Evolutionary conservation across 2,113 vertebrate genomes (phyloP).

Genomic region (Polypterus bichir): DNA sequence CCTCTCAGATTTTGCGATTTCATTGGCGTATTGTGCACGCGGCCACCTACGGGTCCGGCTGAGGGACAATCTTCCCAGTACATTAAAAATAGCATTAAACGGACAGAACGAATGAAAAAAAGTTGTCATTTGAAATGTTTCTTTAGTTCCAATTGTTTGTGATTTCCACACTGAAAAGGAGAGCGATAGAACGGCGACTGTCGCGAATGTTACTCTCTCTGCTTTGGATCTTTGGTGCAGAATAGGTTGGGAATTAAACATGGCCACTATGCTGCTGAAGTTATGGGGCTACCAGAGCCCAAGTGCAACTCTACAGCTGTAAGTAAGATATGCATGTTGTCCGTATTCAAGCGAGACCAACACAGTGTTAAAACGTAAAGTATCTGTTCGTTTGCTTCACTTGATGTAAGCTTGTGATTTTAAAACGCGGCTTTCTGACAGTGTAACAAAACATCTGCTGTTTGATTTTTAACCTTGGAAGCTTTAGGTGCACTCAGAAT

Average conservation of each 20-base stretch:
- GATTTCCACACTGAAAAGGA: no score
- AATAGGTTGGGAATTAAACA: slow-evolving; percentile 14
- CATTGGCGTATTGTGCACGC: neutral
- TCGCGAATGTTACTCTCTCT: neutral
- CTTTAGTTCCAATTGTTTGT: no score
- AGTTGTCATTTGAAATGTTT: neutral
- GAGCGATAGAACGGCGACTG: neutral
- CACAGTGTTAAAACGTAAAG: no score
- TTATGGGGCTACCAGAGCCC: slow-evolving; percentile 32
- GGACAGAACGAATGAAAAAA: neutral
- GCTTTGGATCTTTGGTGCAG: neutral
- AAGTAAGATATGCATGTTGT: neutral
- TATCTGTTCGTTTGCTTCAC: no score
- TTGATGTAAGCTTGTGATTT: no score
- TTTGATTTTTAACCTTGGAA: no score
- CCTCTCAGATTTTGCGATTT: neutral
- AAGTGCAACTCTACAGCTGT: slow-evolving; percentile 38
- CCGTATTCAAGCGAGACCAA: no score
- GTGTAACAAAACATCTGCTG: no score
- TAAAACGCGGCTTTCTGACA: no score
- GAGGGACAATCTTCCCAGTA: neutral
- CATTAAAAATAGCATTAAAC: no score
- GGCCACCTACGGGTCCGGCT: neutral
- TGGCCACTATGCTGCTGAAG: slow-evolving; percentile 51
- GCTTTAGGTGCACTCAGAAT: no score